Evolutionary conservation across 2,113 vertebrate species (phyloP), one percentile per base, ranked within the genome.

Genomic region (Sisor rabdophorus): DNA sequence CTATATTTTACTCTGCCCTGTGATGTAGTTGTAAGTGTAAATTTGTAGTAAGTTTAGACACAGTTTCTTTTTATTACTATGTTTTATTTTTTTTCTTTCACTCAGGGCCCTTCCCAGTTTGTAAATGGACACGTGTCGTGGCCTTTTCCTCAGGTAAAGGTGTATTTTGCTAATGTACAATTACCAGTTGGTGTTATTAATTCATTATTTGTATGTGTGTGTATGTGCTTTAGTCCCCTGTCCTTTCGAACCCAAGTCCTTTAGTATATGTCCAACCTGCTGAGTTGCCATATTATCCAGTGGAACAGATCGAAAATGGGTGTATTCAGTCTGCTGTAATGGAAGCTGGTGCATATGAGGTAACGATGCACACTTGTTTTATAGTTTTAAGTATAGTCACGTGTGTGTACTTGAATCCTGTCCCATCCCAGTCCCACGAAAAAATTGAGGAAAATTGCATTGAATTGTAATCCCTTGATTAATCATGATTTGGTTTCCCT

Each of bases 301-400:
- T 80, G 60, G 85, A 86, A 40, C 28, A 69, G 3, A 30, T 73
- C 11, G 80, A 88, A 32, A 85, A 78, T 11, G 78, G 65, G 22
- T 83, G 59, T 20, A 36, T 76, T 44, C 84, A 44, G 61, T 73
- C 80, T 53, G 20, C 79, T 54, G 19, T 80, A 64, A 56, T 83
- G 73, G 88, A 87, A 59, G 75, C 84, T 50, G 19, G 56, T 12
- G 40, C 80, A 9, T 58, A 78, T 24, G 85, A 89, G 88, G 89
- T 89, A 82, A 53, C 53, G 11, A 24, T 56, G 30, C 6, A 58
- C 67, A 70, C 28, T 71, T 54, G n/a, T 64, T 30, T 48, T 48
- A 67, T 26, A 24, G 22, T 17, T n/a, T 16, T 44, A 40, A 13
- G 12, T 44, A n/a, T 40, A 40, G 9, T 30, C 30, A 8, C 24